Evolutionary conservation across 2,888 invertebrate species (phyloP), one percentile per base, ranked within the genome.

Genomic region (Brachypalpus laphriformis): DNA sequence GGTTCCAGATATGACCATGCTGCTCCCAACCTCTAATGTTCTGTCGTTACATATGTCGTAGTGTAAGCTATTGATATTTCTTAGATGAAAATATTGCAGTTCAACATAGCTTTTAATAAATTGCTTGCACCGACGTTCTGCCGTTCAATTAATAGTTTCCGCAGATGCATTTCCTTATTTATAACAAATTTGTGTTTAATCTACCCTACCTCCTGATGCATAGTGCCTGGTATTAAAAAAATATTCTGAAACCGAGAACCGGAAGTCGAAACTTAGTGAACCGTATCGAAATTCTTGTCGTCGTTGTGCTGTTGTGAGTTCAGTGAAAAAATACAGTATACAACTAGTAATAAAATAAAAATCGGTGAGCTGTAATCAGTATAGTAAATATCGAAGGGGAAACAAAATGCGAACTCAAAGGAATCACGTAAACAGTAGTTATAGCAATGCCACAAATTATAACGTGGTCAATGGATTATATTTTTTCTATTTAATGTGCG

Each of bases 221-320:
- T 7, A 28, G 28, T 14, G 5, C 9, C 6, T n/a, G 37, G 34
- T 37, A 40, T 22, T 22, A 18, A 25, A 28, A 28, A 28, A 61
- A 20, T 6, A 11, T 22, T 54, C 28, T 14, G 3, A 16, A 57
- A 34, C 34, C 31, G 37, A 34, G 37, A 56, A 49, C 59, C 57
- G 71, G 71, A 71, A 71, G 59, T 59, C 22, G 4, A 22, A 57
- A 57, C 2, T 71, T 59, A 49, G 16, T 71, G 71, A 71, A 59
- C 59, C 71, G 59, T 49, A 71, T 59, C 59, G 47, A 40, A 22
- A 71, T 45, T 57, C 2, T 18, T 42, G 11, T 34, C 14, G 25
- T 68, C 28, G 14, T 56, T 45, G 56, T 34, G 31, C 1, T 45
- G 9, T 45, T 47, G 3, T 70, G 42, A 20, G n/a, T 31, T 31